Evolutionary conservation across 2,888 invertebrate species (phyloP).

Genomic region (Diloba caeruleocephala): DNA sequence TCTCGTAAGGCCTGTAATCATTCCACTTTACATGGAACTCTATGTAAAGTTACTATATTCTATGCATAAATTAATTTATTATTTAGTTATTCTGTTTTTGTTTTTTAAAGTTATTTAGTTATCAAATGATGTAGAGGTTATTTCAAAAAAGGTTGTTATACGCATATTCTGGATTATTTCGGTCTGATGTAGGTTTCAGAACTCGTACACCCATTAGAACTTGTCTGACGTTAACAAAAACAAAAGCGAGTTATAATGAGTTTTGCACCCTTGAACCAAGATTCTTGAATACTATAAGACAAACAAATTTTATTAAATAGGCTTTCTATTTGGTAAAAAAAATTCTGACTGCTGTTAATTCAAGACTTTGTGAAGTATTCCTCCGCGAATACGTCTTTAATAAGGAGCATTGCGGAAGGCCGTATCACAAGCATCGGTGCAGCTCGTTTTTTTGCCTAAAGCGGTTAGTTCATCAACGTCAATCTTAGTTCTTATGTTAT

Average conservation of each 20-base stretch:
- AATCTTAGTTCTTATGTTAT: constrained; percentile 15
- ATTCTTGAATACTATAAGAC: no score
- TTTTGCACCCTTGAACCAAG: constrained; percentile 49
- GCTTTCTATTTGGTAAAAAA: no score
- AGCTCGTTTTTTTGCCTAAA: constrained; percentile 3
- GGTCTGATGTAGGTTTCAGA: constrained; percentile 44
- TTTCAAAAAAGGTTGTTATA: constrained; percentile 10
- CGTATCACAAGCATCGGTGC: constrained; percentile 15
- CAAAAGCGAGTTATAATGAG: constrained; percentile 61
- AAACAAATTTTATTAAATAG: no score
- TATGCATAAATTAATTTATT: no score
- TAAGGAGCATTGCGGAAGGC: constrained; percentile 14
- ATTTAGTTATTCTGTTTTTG: no score
- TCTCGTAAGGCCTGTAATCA: no score
- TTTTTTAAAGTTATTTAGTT: no score
- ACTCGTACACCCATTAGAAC: constrained; percentile 60
- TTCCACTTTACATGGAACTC: no score
- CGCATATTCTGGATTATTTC: constrained; percentile 42
- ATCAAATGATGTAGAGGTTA: constrained; percentile 2
- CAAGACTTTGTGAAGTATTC: constrained; percentile 26
- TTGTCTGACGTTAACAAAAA: constrained; percentile 58
- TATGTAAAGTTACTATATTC: no score
- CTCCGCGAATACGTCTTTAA: constrained; percentile 18
- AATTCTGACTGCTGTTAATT: constrained; percentile 17
- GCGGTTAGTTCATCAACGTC: constrained; percentile 21